A percentile compares a stretch with the other conserved stretches of the same genome.
These are phyloP conservation scores for Drepana arcuata DNA, from an alignment of 1,140 invertebrate species.

Conservation along the genomic window DNA sequence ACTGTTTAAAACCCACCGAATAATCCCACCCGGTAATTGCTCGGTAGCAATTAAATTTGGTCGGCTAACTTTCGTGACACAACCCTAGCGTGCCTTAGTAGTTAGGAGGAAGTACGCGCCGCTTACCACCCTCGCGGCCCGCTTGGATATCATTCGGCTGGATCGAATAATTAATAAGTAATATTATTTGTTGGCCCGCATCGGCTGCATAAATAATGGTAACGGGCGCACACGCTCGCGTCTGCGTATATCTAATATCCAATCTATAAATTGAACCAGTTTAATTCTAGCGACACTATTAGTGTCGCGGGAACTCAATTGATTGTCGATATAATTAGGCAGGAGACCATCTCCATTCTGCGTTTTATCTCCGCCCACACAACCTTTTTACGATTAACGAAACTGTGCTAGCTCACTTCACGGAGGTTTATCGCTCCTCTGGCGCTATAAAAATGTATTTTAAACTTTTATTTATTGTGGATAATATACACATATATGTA, in stretches of 20 bases:
- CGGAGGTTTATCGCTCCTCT: too few species aligned
- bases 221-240: constrained; percentile 14
- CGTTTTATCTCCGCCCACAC: too few species aligned
- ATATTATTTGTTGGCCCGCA: constrained; percentile 36
- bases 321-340: constrained; percentile 45
- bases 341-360: too few species aligned
- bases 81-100: constrained; percentile 5
- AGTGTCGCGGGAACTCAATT: constrained; percentile 34
- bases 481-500: too few species aligned
- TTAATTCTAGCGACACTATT: constrained; percentile 30
- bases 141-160: constrained; percentile 12
- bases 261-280: constrained; percentile 29
- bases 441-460: too few species aligned
- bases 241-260: not conserved
- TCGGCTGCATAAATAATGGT: constrained; percentile 37
- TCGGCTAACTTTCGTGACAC: constrained; percentile 12
- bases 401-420: too few species aligned
- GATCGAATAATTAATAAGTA: constrained; percentile 40
- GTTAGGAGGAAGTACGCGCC: constrained; percentile 20
- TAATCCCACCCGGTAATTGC: constrained; percentile 42
- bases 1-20: constrained; percentile 32
- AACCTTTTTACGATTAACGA: too few species aligned
- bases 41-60: constrained; percentile 43
- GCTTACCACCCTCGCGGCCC: constrained; percentile 16
- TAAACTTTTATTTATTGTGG: too few species aligned